Percentiles rank a stretch among this genome's conserved stretches.
Conservation (phyloP, 1,140 invertebrate species). For the Drosophila biarmipes region DNA sequence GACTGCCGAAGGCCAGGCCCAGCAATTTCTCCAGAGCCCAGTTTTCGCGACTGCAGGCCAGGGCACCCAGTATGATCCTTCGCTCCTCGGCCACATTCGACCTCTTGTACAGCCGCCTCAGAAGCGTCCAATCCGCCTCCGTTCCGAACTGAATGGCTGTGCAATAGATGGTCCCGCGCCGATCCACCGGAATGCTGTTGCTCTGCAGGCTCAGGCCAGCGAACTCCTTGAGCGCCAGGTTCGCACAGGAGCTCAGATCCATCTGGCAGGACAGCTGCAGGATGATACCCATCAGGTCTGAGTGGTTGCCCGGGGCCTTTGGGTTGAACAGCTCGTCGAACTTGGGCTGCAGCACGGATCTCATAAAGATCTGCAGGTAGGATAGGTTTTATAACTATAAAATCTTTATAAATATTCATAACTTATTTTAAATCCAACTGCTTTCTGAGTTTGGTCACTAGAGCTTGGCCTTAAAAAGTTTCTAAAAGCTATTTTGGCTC, state of each 20-base stretch:
- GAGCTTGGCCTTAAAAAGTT: not conserved
- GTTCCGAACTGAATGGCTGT: constrained; percentile 9
- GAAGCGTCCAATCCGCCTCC: constrained; percentile 2
- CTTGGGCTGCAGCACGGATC: constrained; percentile 3
- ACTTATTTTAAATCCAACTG: too few species aligned
- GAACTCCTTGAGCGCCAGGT: constrained; percentile 2
- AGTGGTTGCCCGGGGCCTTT: not conserved
- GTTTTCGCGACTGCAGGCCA: constrained; percentile 3
- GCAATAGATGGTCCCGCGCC: constrained; percentile 11
- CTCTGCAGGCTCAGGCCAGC: not conserved
- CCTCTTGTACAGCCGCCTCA: not conserved
- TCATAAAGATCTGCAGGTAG: constrained; percentile 1
- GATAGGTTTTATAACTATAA: too few species aligned
- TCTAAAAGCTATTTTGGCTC: not conserved
- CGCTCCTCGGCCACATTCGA: constrained; percentile 5
- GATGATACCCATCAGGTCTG: not conserved
- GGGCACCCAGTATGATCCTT: not conserved
- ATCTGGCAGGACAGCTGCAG: constrained; percentile 7
- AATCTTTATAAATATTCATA: too few species aligned
- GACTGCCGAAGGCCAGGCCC: not conserved
- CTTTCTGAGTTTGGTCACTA: not conserved
- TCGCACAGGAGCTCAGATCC: not conserved
- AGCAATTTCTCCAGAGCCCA: constrained; percentile 12
- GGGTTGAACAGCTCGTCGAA: not conserved
- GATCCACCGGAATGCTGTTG: constrained; percentile 7